Conservation (phyloP, 2,888 invertebrate genomes). For the Drosophila paramelanica region DNA sequence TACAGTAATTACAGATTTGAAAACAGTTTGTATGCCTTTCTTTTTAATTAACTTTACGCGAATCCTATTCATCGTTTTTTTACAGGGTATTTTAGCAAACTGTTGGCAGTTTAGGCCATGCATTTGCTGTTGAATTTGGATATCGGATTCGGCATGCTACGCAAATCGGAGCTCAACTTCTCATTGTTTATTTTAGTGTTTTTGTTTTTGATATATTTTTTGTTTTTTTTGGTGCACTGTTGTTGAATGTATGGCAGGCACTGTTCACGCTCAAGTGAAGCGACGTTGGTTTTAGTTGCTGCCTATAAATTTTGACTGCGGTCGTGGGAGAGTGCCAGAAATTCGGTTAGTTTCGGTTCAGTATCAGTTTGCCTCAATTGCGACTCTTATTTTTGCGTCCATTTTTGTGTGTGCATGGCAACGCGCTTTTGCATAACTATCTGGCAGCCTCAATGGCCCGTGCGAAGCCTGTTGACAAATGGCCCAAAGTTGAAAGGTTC, state of each 20-base stretch:
- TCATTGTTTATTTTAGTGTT: slow-evolving; percentile 33
- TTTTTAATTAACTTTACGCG: neutral
- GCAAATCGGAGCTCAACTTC: slow-evolving; percentile 23
- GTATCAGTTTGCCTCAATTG: slow-evolving; percentile 7
- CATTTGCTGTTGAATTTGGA: slow-evolving; percentile 69
- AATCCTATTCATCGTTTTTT: neutral
- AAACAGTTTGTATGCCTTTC: neutral
- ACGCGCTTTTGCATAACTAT: slow-evolving; percentile 62
- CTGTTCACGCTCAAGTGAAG: slow-evolving; percentile 81
- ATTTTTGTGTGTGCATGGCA: slow-evolving; percentile 32
- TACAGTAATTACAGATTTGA: neutral
- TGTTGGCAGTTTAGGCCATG: slow-evolving; percentile 47
- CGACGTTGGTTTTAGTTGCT: slow-evolving; percentile 66
- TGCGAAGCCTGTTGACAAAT: slow-evolving; percentile 63
- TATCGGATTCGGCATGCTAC: slow-evolving; percentile 47
- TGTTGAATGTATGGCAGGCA: slow-evolving; percentile 60
- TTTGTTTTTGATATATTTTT: slow-evolving; percentile 1
- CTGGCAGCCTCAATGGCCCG: slow-evolving; percentile 20
- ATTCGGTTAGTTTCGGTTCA: slow-evolving; percentile 35
- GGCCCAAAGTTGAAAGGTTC: slow-evolving; percentile 54
- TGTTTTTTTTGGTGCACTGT: slow-evolving; percentile 16
- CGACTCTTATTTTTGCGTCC: slow-evolving; percentile 26
- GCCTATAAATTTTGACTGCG: slow-evolving; percentile 69
- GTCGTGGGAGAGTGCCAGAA: slow-evolving; percentile 45
- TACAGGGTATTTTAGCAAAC: slow-evolving; percentile 19